Evolutionary conservation across 2,888 invertebrate genomes (phyloP), one percentile per base, ranked within the genome.

Genomic region (Lasioglossum morio): DNA sequence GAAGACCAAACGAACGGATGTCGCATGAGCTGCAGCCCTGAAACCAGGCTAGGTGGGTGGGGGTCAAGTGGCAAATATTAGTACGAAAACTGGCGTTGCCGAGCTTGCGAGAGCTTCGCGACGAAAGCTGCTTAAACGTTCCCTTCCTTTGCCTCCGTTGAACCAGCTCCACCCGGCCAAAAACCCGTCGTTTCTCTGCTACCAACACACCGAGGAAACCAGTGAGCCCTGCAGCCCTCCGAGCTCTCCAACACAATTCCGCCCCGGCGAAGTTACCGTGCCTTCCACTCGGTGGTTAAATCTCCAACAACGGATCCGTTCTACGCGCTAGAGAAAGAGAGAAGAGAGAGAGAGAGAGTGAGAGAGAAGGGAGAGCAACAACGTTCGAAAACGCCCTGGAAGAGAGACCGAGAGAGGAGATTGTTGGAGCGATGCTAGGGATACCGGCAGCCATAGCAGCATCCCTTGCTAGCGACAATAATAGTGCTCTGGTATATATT

Each of bases 41-140:
- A 86, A 84, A 84, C 82, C 81, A 30, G 69, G 77, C 86, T 89
- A 87, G 86, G 91, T 88, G 88, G 91, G 89, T 85, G 92, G 92
- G 91, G 93, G 94, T 94, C 94, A 93, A 94, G 94, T 94, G 93
- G 94, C 94, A 95, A 95, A 95, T 94, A 95, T 95, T 95, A 95
- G 94, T 94, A 94, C 90, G 94, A 94, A 94, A 94, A 94, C 94
- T 93, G 92, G 92, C 90, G 93, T 89, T 92, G 91, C 91, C 90
- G 92, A 92, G 92, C 92, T 92, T 92, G 89, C 90, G 92, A 86
- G 89, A 90, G 87, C 91, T 92, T 90, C 91, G 92, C 93, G 93
- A 93, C 93, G 93, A 95, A 95, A 95, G 95, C 95, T 93, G 94
- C 95, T 95, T 95, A 95, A 94, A 92, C 91, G 88, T 90, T 91